A percentile compares a stretch with the other conserved stretches of the same genome.
phyloP scores from a whole-genome alignment of 1,140 invertebrate genomes.

The Drosophila chauvacae region DNA sequence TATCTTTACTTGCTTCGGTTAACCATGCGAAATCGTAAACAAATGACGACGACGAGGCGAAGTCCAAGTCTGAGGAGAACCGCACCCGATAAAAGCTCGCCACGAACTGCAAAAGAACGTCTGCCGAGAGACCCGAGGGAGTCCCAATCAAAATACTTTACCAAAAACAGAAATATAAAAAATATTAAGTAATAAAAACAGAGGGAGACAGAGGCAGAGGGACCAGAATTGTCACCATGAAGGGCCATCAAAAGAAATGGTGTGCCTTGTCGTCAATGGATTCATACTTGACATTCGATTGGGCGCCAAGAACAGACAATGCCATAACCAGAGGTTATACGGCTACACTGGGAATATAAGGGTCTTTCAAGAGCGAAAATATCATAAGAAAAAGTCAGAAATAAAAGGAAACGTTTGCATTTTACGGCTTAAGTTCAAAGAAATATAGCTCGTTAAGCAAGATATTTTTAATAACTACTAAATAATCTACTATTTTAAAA shows the following conservation, averaged over 20 bases:
- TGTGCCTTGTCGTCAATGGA: slow-evolving; percentile 69
- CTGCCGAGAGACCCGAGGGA: slow-evolving; percentile 26
- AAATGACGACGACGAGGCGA: not conserved
- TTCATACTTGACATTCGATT: slow-evolving; percentile 81
- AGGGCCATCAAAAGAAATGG: slow-evolving; percentile 71
- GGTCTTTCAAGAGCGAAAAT: not conserved
- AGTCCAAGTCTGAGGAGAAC: slow-evolving; percentile 39
- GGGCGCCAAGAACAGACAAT: slow-evolving; percentile 46
- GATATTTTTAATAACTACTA: not conserved
- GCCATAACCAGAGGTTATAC: slow-evolving; percentile 4
- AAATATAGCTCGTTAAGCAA: not conserved
- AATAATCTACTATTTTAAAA: not conserved
- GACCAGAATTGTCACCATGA: slow-evolving; percentile 41
- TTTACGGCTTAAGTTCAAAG: not conserved
- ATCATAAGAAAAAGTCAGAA: not conserved
- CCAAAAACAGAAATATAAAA: slow-evolving; percentile 46
- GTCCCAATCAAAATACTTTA: slow-evolving; percentile 59
- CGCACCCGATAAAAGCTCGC: slow-evolving; percentile 48
- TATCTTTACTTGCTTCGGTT: slow-evolving; percentile 17
- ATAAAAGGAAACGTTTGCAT: not conserved
- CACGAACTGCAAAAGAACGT: slow-evolving; percentile 49
- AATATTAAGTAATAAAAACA: slow-evolving; percentile 67
- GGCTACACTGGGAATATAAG: not conserved
- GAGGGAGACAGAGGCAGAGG: not conserved
- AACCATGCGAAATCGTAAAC: slow-evolving; percentile 33